Conservation (phyloP, 2,888 invertebrate species). For the Chirona hameri region DNA sequence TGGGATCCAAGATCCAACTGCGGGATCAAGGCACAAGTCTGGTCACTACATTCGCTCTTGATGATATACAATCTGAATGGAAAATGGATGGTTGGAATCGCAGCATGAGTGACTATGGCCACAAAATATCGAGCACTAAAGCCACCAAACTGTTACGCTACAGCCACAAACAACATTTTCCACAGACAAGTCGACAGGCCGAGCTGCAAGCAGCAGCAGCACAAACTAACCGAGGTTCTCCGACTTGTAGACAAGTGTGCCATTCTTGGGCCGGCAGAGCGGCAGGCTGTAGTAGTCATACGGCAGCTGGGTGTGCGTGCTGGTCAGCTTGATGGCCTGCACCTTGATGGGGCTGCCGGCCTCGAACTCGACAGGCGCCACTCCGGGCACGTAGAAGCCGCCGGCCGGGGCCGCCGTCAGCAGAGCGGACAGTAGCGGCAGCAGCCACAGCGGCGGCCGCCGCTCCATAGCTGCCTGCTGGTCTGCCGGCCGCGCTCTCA, state of each 20-base stretch:
- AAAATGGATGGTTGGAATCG: no score
- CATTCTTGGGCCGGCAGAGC: conserved; percentile 85
- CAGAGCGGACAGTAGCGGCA: conserved; percentile 25
- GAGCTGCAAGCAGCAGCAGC: no score
- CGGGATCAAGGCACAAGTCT: no score
- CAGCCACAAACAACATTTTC: no score
- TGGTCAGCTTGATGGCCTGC: conserved; percentile 97
- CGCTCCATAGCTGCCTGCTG: neutral
- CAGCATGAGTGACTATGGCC: no score
- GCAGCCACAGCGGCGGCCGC: neutral
- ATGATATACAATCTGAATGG: no score
- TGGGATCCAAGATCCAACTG: no score
- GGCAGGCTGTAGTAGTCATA: conserved; percentile 95
- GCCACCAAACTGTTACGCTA: no score
- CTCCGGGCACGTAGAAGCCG: conserved; percentile 89
- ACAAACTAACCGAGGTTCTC: conserved; percentile 74
- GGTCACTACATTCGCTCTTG: no score
- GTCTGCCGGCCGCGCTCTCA: no score
- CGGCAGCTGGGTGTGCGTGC: conserved; percentile 91
- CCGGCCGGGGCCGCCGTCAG: conserved; percentile 28
- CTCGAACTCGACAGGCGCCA: conserved; percentile 92
- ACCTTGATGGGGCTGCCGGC: conserved; percentile 86
- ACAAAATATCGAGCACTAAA: no score
- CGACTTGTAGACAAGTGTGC: conserved; percentile 80
- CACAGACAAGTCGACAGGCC: no score